A percentile compares a stretch with the other conserved stretches of the same genome.
Evolutionary conservation across 1,140 invertebrate species (phyloP).

Genomic region (Polyergus mexicanus): DNA sequence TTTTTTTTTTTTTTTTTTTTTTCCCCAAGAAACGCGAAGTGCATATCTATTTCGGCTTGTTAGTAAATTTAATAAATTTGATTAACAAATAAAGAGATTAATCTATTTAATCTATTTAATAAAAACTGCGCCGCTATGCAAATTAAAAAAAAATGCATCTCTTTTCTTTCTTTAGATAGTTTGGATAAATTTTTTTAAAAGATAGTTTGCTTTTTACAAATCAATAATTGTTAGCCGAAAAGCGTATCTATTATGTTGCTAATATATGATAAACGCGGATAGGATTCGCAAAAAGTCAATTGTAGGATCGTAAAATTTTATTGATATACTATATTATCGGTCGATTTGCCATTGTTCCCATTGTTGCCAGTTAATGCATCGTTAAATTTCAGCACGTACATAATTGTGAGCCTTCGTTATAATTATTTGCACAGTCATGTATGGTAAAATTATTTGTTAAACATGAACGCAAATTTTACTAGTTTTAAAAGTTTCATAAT

Average conservation of each 20-base stretch:
- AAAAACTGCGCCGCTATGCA: neutral
- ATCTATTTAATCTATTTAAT: neutral
- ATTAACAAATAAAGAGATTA: neutral
- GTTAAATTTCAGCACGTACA: constrained; percentile 9
- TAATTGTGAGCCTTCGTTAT: constrained; percentile 27
- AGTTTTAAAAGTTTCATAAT: neutral
- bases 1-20: neutral
- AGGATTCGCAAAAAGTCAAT: neutral
- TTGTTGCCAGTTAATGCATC: constrained; percentile 32
- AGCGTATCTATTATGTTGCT: neutral
- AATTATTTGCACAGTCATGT: neutral
- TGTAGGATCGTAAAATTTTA: constrained; percentile 18
- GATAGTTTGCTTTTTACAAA: neutral
- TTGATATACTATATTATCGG: constrained; percentile 19
- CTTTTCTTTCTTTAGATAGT: neutral
- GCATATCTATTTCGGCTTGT: neutral
- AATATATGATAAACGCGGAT: neutral
- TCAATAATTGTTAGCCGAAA: neutral
- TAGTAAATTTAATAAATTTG: constrained; percentile 7
- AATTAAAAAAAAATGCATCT: neutral
- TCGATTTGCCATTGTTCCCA: constrained; percentile 24
- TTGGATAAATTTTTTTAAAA: neutral
- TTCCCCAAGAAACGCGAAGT: neutral
- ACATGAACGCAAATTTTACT: neutral
- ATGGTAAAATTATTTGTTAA: neutral